These are phyloP conservation scores for Origma solitaria DNA, from an alignment of 2,113 vertebrate genomes.

Conservation along the genomic window DNA sequence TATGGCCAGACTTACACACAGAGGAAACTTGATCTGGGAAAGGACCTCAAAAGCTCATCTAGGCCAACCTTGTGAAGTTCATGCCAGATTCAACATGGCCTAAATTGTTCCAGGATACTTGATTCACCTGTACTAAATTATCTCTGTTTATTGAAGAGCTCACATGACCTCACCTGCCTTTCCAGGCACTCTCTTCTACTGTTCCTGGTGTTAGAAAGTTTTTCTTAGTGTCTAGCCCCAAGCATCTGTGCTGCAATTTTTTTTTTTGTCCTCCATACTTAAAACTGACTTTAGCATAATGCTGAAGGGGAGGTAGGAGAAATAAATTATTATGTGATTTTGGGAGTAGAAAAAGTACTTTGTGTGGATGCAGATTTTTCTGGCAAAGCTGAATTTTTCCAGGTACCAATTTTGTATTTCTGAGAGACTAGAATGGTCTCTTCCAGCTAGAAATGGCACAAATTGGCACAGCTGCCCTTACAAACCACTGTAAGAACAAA, in stretches of 20 bases:
- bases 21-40: not conserved
- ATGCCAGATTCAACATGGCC: not conserved
- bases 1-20: not conserved
- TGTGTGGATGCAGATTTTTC: not conserved
- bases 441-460: not conserved
- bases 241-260: not conserved
- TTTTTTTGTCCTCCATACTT: not conserved
- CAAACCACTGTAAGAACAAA: not conserved
- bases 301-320: not conserved
- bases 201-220: not conserved
- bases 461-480: not conserved
- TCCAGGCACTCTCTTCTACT: not conserved
- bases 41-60: not conserved
- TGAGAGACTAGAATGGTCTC: not conserved
- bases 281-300: not conserved
- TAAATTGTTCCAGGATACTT: not conserved
- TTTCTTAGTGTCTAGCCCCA: not conserved
- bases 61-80: not conserved
- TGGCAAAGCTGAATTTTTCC: not conserved
- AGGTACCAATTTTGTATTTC: not conserved
- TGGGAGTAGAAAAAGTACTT: not conserved
- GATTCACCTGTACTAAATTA: not conserved
- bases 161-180: not conserved
- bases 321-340: not conserved
- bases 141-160: not conserved